Base-by-base conservation (phyloP, 2,113 vertebrate species). In the Tachysurus fulvidraco region DNA sequence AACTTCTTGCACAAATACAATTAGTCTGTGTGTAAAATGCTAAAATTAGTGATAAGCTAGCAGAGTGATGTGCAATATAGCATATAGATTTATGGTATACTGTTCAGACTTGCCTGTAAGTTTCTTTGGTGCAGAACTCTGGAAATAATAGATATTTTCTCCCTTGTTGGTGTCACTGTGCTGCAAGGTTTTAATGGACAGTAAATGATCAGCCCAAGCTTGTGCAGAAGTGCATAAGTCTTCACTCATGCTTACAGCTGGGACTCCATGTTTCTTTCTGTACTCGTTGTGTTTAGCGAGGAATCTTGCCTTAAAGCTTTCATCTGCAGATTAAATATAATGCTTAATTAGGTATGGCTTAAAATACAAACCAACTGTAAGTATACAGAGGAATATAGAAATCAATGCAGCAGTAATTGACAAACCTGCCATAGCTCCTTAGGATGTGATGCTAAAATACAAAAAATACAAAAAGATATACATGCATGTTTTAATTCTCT, bases 131-230 rank as follows among this genome's bases (percentile, higher is more conserved):
- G 0, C 41, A 3, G 91, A 90, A 88, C 91, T 91, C 81, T 19
- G 92, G 54, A 88, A 71, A 67, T 90, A 92, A 79, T 67, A 94
- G 19, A 94, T 62, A 81, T 94, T 94, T 87, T 94, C 92, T 5
- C 93, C 93, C 1, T 93, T n/a, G 4, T 89, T 23, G 2, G 91
- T 91, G 11, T 88, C n/a, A 65, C 93, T 93, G 89, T 93, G 93
- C 83, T 85, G n/a, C 62, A 94, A 60, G 2, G 52, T 8, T 1
- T 85, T 88, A 5, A 1, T 86, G 19, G 65, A 82, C 52, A 92
- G 76, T 13, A 94, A 69, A 69, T 93, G 86, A 12, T 93, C 87
- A 0, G 92, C 93, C 93, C 93, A 94, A 25, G 87, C 52, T 71
- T 92, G 91, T 10, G 92, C 88, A 1, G 87, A 76, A 0, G 19